Evolutionary conservation across 2,888 invertebrate species (phyloP), one percentile per base, ranked within the genome.

Genomic region (Euphydryas editha): DNA sequence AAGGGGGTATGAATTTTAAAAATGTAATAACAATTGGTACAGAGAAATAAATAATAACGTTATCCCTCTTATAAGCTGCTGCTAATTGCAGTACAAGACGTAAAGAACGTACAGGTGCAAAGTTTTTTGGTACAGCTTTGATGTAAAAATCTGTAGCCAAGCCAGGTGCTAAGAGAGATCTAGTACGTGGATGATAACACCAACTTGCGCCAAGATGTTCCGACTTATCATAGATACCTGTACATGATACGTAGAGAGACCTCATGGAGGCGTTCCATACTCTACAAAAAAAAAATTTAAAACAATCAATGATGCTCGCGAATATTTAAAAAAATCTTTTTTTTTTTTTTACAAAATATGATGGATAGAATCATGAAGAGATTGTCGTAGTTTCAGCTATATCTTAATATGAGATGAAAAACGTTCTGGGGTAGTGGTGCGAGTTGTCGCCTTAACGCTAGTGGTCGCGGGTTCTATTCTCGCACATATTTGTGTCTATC

Each of bases 131-230:
- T 1, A 72, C 79, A 1, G 83, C 88, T 55, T 73, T 71, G 2
- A 90, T 72, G 44, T 62, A 75, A 1, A 90, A 51, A 17, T 79
- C 74, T 4, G 77, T 75, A 6, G 61, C 74, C 13, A 89, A 71
- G 1, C 91, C 91, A 44, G 90, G 82, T 3, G 88, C 81, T 17
- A 90, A 63, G 30, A 79, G 77, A 61, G 84, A 76, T 70, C 86
- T 81, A 4, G 82, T 87, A n/a, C 77, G 81, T 4, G 89, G 89
- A 20, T 72, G 80, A 67, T 81, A 82, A 18, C 69, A 54, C 88
- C 88, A 90, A 49, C 79, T 79, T 0, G 88, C 88, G 0, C 87
- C 87, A 5, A 82, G 73, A 2, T 80, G 76, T 2, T 81, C 83
- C 0, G 69, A 76, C 0, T 82, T 84, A 24, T 82, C 75, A 84